Percentiles rank a stretch among this genome's conserved stretches.
Conservation (phyloP, 30 jellyfish, hydroid and myxozoan genomes). For the Hydra vulgaris region DNA sequence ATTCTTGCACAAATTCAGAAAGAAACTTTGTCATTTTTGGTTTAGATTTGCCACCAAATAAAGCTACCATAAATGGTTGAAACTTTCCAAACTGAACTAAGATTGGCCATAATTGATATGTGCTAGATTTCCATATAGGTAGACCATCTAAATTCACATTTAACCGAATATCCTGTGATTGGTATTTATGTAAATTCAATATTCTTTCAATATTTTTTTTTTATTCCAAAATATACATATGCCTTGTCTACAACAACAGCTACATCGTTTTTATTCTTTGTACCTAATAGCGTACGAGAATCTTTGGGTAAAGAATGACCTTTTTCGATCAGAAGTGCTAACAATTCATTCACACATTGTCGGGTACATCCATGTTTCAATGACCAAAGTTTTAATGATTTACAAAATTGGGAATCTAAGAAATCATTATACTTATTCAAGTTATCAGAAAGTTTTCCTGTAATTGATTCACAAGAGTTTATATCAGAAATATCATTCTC, state of each 20-base stretch:
- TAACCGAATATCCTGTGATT: neutral
- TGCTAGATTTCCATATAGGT: constrained; percentile 6
- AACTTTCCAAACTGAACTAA: constrained; percentile 2
- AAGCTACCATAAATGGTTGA: constrained; percentile 10
- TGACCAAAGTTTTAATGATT: neutral
- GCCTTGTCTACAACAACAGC: neutral
- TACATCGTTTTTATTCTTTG: neutral
- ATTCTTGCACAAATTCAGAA: constrained; percentile 1
- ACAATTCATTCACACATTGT: neutral
- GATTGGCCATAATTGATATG: constrained; percentile 16
- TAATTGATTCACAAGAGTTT: neutral
- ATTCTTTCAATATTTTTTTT: neutral
- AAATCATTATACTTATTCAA: neutral
- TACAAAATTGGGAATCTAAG: neutral
- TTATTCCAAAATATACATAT: constrained; percentile 3
- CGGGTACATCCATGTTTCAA: neutral
- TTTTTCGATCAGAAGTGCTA: neutral
- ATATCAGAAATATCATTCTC: neutral
- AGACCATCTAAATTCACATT: constrained; percentile 17
- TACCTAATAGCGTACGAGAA: constrained; percentile 1
- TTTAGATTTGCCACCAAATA: constrained; percentile 12
- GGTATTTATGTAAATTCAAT: neutral
- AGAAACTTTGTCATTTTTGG: constrained; percentile 10
- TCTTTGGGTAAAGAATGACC: constrained; percentile 11
- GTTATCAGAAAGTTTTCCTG: neutral